Conservation (phyloP, 2,113 vertebrate genomes). For the Rynchops niger region DNA sequence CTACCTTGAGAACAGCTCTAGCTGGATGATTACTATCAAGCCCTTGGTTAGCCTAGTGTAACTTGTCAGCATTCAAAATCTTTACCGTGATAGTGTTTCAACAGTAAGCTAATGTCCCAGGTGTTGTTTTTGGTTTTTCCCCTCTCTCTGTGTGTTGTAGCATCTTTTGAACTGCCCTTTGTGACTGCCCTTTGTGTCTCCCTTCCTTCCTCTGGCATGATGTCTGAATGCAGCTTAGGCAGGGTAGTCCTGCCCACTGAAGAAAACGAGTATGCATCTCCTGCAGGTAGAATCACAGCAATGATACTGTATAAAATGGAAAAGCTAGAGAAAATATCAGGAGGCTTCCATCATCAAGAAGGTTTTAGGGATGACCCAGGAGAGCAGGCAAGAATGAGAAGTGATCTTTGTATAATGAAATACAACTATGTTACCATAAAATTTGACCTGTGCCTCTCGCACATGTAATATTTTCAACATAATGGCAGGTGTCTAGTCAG, state of each 20-base stretch:
- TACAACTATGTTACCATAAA: neutral
- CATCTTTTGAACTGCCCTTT: neutral
- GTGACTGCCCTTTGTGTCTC: neutral
- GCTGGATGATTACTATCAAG: neutral
- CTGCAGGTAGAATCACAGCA: neutral
- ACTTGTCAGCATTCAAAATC: neutral
- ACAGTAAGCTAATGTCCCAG: neutral
- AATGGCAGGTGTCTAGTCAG: neutral
- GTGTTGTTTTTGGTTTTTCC: no score
- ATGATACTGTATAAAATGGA: neutral
- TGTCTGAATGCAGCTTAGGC: neutral
- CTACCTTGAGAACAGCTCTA: neutral
- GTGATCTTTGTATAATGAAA: neutral
- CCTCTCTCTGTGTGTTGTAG: neutral
- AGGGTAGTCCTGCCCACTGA: neutral
- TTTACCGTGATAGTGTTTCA: neutral
- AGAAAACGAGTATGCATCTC: neutral
- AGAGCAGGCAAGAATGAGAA: neutral
- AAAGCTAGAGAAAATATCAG: neutral
- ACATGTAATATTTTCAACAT: neutral
- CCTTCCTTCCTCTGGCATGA: neutral
- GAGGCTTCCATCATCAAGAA: neutral
- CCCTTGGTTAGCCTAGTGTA: neutral
- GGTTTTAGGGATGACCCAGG: neutral
- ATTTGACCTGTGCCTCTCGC: neutral